Evolutionary conservation across 2,113 vertebrate genomes (phyloP).

Genomic region (Myotis lucifugus): DNA sequence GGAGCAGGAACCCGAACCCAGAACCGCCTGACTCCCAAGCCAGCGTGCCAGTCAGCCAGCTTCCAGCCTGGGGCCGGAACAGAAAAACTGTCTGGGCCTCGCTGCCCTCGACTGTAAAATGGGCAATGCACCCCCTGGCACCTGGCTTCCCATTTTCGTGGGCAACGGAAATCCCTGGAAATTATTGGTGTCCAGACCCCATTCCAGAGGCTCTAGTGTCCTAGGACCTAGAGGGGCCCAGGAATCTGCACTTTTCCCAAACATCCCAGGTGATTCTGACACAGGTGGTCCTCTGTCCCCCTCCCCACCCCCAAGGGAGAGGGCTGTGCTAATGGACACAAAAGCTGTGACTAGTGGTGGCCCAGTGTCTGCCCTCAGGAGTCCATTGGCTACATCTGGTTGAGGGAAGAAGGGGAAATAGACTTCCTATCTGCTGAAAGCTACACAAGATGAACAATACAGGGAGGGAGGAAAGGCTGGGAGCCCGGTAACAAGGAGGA

Average conservation of each 20-base stretch:
- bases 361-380: neutral
- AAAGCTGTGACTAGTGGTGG: too few relatives aligned
- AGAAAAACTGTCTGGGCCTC: neutral
- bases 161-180: neutral
- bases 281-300: neutral
- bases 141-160: accelerated
- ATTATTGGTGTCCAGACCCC: neutral
- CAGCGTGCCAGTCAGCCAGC: neutral
- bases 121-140: neutral
- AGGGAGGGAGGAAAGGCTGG: neutral
- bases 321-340: neutral
- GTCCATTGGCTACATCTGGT: accelerated
- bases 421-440: neutral
- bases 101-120: neutral
- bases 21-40: neutral
- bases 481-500: neutral
- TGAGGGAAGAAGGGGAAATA: neutral
- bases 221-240: too few relatives aligned
- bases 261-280: accelerated
- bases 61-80: neutral
- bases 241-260: neutral
- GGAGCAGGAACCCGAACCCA: neutral
- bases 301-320: neutral
- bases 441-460: neutral
- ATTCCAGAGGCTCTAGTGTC: neutral